Base-by-base conservation (phyloP, 2,888 invertebrate genomes). In the Deroplatys truncata region DNA sequence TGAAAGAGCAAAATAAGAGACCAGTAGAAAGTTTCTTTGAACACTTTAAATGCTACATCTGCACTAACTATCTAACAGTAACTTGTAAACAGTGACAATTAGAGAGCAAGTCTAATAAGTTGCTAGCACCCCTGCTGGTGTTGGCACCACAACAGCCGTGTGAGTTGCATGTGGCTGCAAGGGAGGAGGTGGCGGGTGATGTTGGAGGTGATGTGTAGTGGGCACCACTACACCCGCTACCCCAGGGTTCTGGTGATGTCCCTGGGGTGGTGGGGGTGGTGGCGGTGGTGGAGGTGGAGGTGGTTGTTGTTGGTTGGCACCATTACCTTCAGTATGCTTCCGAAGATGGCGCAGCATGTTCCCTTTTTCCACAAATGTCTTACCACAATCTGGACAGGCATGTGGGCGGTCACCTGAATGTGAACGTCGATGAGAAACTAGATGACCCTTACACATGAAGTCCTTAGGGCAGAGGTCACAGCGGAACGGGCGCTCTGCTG, bases 381-480 rank as follows among this genome's bases (percentile, higher is more conserved):
- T 96, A 90, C 96, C 97, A 92, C 97, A 96, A 92, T 96, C 95
- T 0, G 96, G 96, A 92, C 96, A 96, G 88, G 95, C 95, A 92
- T 95, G 95, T 85, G 92, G 92, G 20, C 92, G 91, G 16, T 92
- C 92, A 28, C 91, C 91, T 15, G 91, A 90, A 93, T 98, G 98
- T 91, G 98, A 97, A 90, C 98, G 95, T 94, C 97, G 97, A 93
- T 98, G 98, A 94, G 98, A 98, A 91, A 98, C 94, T 86, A 98
- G 94, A 93, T 98, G 97, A 90, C 97, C 97, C 94, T 97, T 97
- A 87, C 97, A 94, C 0, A 97, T 97, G 94, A 98, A 98, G 88
- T 97, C 97, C 93, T 97, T 98, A 92, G 98, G 98, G 93, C 98
- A 98, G 92, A 97, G 97, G 90, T 96, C 96, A 92, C 98, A 98